Conservation (phyloP, 2,113 vertebrate genomes). For the Ailurus styani region DNA sequence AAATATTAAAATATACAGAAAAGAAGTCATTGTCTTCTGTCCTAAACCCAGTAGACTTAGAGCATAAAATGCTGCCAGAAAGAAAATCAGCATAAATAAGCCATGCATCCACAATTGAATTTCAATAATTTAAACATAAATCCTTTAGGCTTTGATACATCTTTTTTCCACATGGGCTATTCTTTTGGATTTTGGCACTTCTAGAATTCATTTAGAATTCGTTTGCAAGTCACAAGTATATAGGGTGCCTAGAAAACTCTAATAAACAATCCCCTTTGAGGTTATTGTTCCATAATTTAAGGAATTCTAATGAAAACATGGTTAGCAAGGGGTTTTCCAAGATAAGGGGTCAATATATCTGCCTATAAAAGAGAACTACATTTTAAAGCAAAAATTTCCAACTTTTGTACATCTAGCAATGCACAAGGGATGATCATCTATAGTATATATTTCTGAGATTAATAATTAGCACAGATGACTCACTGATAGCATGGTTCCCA, state of each 20-base stretch:
- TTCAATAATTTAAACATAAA: conserved; percentile 50
- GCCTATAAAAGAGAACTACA: neutral
- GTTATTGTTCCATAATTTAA: conserved; percentile 70
- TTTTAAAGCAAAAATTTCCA: conserved; percentile 26
- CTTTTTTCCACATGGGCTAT: conserved; percentile 54
- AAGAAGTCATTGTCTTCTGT: conserved; percentile 50
- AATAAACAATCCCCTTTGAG: conserved; percentile 67
- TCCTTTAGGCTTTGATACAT: neutral
- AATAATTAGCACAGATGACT: neutral
- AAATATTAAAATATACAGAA: conserved; percentile 46
- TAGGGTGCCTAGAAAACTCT: conserved; percentile 53
- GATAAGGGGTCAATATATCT: conserved; percentile 44
- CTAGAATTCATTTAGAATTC: conserved; percentile 36
- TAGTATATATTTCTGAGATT: neutral
- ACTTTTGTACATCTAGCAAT: neutral
- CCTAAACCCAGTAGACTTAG: conserved; percentile 54
- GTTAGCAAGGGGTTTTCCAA: conserved; percentile 59
- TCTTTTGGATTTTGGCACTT: conserved; percentile 26
- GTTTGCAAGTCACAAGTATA: conserved; percentile 56
- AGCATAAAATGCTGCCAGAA: neutral
- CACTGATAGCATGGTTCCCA: neutral
- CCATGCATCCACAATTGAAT: conserved; percentile 24
- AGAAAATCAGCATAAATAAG: conserved; percentile 49
- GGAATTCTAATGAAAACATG: conserved; percentile 60
- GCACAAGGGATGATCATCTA: neutral